Base-by-base conservation (phyloP, 2,888 invertebrate genomes). In the Mamestra brassicae region DNA sequence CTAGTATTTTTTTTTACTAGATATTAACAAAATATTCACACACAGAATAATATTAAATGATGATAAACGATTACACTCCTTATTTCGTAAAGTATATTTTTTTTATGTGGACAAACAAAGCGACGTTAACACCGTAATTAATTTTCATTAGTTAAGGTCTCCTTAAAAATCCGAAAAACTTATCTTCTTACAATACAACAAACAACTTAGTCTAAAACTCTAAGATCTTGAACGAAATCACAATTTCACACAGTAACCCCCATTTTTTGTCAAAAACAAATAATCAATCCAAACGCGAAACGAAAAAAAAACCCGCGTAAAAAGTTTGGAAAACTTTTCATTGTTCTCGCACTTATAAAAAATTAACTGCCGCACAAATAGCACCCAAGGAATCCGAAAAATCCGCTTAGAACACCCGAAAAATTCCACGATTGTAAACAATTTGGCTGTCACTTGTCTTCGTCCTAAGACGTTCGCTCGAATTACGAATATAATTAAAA, bases 351-450 rank as follows among this genome's bases (percentile, higher is more conserved):
- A 67, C 47, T 38, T 17, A 26, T 17, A 50, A 55, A 60, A 55
- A 38, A 68, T 62, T 11, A 26, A 62, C 42, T 2, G 13, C 5
- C 66, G 10, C 47, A 36, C 45, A 34, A 26, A 50, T 15, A 69
- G 36, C 6, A 45, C 13, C 34, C 15, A 10, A 34, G 6, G 17
- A 34, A 58, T 34, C 42, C 17, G 8, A 57, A 61, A 66, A 60
- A 68, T 61, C 60, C 52, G 38, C 57, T 58, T 34, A 8, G 17
- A 57, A 71, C 50, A 64, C 15, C 47, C 58, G 36, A 64, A 75
- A 72, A 74, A 72, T 13, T 38, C 5, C 42, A 55, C 54, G 58
- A 64, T 64, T 75, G 79, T 85, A 85, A 87, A 85, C 75, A 85
- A 65, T 76, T 73, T 42, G 50, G 13, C 57, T 72, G 74, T 67